Evolutionary conservation across 2,888 invertebrate species (phyloP), one percentile per base, ranked within the genome.

Genomic region (Notocelia uddmanniana): DNA sequence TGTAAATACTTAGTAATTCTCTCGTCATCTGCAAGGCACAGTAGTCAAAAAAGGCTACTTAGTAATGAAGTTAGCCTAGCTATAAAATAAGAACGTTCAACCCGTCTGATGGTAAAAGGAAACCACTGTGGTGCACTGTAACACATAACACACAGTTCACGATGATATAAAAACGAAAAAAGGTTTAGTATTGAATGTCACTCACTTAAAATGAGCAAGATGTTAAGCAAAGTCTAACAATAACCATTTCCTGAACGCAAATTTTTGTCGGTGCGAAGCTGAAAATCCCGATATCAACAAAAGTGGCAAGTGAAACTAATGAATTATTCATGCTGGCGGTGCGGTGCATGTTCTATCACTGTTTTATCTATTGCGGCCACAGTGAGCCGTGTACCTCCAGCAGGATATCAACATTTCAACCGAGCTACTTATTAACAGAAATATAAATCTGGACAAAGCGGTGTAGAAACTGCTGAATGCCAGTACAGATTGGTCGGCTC

Each of bases 271-370:
- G 90, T 86, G 91, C 85, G 90, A 91, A 90, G 83, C 91, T 92
- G 93, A 92, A 93, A 94, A 93, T 91, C 91, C 91, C 91, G 93
- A 93, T 94, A 92, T 89, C 89, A 89, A 92, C 93, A 91, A 92
- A 92, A 93, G 93, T 93, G 92, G 93, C 92, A 93, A 93, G 92
- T 90, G 94, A 92, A 92, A 90, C 93, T 93, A 89, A 93, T 94
- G 94, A 94, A 94, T 94, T 90, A 94, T 94, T 94, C 94, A 94
- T 92, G 85, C 80, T 88, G 87, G 88, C 90, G 92, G 90, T 87
- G 89, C 91, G 92, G 93, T 92, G 94, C 94, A 94, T 94, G 94
- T 94, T 93, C 94, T 94, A 94, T 94, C 94, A 92, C 94, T 94
- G 94, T 94, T 94, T 93, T 94, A 94, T 94, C 94, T 94, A 94